Percentiles rank a stretch among this genome's conserved stretches.
Conservation (phyloP, 2,113 vertebrate species). For the Pterocles gutturalis region DNA sequence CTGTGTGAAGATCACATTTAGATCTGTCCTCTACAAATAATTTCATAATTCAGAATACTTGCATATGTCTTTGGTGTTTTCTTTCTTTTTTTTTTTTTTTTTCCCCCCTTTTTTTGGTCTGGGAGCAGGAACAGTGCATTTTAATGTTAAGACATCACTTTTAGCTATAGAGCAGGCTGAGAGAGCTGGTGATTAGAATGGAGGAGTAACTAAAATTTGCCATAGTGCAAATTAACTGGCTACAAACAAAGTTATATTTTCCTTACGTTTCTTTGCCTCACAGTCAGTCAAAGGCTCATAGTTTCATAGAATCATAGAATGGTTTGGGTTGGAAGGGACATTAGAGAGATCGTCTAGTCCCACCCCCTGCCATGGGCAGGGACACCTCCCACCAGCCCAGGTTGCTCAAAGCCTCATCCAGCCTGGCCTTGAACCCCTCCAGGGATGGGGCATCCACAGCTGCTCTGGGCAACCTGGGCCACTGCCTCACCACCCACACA, state of each 20-base stretch:
- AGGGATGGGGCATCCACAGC: too few relatives aligned
- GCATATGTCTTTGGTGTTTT: neutral
- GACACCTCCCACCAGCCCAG: too few relatives aligned
- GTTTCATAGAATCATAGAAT: too few relatives aligned
- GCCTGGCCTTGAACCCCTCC: too few relatives aligned
- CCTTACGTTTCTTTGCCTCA: neutral
- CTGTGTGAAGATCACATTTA: neutral
- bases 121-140: neutral
- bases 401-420: too few relatives aligned
- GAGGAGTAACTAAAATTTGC: neutral
- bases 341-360: too few relatives aligned
- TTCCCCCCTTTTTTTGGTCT: neutral
- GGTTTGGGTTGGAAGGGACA: too few relatives aligned
- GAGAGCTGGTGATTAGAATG: neutral
- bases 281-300: neutral
- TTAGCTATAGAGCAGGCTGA: neutral
- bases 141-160: neutral
- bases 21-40: neutral
- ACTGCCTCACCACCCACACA: too few relatives aligned
- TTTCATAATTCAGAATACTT: neutral
- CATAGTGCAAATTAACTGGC: neutral
- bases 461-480: too few relatives aligned
- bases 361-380: too few relatives aligned
- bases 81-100: too few relatives aligned
- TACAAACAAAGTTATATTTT: neutral